Evolutionary conservation across 2,888 invertebrate species (phyloP).

Genomic region (Cryptophagus acutangulus): DNA sequence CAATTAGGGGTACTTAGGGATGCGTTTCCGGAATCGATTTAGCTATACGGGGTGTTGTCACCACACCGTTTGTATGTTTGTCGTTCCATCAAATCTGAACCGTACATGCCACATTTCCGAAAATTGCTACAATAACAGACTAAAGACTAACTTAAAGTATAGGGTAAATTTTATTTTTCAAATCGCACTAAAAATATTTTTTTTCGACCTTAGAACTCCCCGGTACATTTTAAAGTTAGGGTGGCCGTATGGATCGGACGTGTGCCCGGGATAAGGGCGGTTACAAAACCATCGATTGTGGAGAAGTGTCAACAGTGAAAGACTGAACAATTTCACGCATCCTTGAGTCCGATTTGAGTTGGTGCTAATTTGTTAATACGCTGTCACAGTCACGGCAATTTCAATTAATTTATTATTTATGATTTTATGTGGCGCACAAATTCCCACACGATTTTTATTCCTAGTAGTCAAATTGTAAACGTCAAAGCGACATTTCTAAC

Average conservation of each 20-base stretch:
- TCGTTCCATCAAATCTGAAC: no score
- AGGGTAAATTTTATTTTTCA: neutral
- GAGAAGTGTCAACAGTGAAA: constrained; percentile 34
- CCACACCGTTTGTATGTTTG: no score
- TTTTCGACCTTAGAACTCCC: no score
- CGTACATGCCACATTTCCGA: neutral
- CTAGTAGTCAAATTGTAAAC: neutral
- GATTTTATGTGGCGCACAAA: no score
- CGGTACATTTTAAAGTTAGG: no score
- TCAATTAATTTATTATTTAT: constrained; percentile 17
- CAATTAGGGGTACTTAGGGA: constrained; percentile 42
- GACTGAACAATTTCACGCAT: constrained; percentile 29
- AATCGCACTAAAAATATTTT: no score
- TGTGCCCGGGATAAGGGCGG: constrained; percentile 35
- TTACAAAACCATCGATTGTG: constrained; percentile 33
- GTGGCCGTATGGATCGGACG: constrained; percentile 19
- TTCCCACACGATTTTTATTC: constrained; percentile 3
- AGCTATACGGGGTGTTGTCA: constrained; percentile 1
- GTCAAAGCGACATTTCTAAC: no score
- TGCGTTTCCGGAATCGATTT: no score
- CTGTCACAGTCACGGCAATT: constrained; percentile 28
- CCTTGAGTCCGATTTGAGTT: constrained; percentile 33
- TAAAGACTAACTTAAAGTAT: no score
- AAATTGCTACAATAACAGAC: no score
- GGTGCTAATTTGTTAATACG: constrained; percentile 40